Evolutionary conservation across 1,140 invertebrate genomes (phyloP).

Genomic region (Carposina sasakii): DNA sequence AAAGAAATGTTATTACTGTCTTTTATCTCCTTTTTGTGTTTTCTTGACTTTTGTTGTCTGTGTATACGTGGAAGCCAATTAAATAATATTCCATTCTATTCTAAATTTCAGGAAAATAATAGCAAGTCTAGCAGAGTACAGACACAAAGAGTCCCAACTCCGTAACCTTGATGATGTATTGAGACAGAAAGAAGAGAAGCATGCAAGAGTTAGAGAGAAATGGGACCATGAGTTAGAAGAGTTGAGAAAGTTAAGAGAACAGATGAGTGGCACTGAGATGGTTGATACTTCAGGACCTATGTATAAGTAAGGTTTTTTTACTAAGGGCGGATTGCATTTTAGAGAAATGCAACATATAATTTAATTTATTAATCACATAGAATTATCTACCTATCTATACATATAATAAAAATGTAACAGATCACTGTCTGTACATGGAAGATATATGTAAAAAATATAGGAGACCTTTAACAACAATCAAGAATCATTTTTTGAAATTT

Average conservation of each 20-base stretch:
- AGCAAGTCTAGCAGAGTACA: conserved; percentile 22
- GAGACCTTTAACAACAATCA: too few relatives aligned
- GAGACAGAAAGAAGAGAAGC: conserved; percentile 30
- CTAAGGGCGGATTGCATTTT: too few relatives aligned
- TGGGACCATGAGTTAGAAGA: conserved; percentile 34
- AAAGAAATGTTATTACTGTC: too few relatives aligned
- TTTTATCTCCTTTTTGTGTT: too few relatives aligned
- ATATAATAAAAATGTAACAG: too few relatives aligned
- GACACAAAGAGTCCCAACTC: conserved; percentile 29
- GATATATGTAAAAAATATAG: too few relatives aligned
- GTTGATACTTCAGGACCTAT: conserved; percentile 24
- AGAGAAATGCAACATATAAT: too few relatives aligned
- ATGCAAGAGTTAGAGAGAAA: conserved; percentile 12
- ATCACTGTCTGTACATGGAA: too few relatives aligned
- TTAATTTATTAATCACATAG: too few relatives aligned
- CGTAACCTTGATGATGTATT: conserved; percentile 26
- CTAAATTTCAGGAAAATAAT: conserved; percentile 40
- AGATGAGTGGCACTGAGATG: conserved; percentile 8
- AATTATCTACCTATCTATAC: too few relatives aligned
- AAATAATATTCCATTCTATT: not conserved
- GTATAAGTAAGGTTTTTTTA: conserved; percentile 43
- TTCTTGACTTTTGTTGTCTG: conserved; percentile 5
- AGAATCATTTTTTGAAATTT: too few relatives aligned
- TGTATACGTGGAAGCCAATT: too few relatives aligned
- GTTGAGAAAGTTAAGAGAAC: conserved; percentile 25